A percentile compares a stretch with the other conserved stretches of the same genome.
Evolutionary conservation across 2,113 vertebrate species (phyloP).

Genomic region (Phoxinus phoxinus): DNA sequence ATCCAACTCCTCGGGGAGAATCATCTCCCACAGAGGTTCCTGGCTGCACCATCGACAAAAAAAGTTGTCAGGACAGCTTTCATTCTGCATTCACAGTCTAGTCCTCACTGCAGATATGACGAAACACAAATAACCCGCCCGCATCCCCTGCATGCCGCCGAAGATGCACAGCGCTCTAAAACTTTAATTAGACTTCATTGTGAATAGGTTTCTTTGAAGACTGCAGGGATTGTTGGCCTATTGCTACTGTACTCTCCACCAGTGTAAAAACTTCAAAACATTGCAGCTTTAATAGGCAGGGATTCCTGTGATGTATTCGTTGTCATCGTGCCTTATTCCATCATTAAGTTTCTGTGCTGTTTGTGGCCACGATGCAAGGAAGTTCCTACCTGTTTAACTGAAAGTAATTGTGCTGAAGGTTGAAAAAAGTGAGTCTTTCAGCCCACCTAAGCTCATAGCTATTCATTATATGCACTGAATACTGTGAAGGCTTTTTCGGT

Average conservation of each 20-base stretch:
- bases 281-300: constrained; percentile 42
- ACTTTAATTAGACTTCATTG: constrained; percentile 78
- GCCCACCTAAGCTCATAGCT: constrained; percentile 26
- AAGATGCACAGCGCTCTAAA: constrained; percentile 43
- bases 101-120: constrained; percentile 61
- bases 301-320: constrained; percentile 36
- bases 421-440: constrained; percentile 34
- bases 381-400: constrained; percentile 41
- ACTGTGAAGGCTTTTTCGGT: constrained; percentile 21
- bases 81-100: constrained; percentile 62
- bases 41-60: constrained; percentile 36
- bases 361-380: constrained; percentile 17
- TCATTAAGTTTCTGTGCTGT: constrained; percentile 40
- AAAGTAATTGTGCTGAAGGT: constrained; percentile 42
- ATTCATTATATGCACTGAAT: constrained; percentile 45
- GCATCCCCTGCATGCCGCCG: constrained; percentile 47
- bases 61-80: constrained; percentile 62
- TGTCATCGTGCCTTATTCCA: constrained; percentile 21
- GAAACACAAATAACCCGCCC: constrained; percentile 71
- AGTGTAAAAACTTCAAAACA: constrained; percentile 38
- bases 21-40: constrained; percentile 58
- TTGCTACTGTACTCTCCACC: constrained; percentile 41
- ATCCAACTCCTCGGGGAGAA: constrained; percentile 58
- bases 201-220: constrained; percentile 56
- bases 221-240: constrained; percentile 22